A percentile compares a stretch with the other conserved stretches of the same genome.
Conservation (phyloP, 2,888 invertebrate genomes). For the Drosophila recens region DNA sequence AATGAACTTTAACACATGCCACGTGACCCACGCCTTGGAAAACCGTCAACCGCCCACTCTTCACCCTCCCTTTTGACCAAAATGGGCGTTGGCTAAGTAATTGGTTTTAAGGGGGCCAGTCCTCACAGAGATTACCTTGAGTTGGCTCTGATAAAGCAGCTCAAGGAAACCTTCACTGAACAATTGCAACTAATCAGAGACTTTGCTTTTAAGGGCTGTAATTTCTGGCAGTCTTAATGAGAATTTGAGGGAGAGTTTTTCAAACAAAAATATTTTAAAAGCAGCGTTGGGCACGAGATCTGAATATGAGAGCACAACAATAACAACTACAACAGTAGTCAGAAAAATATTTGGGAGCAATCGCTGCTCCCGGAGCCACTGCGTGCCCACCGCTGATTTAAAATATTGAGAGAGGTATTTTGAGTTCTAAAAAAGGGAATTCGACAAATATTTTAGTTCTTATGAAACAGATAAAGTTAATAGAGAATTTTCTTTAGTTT, state of each 20-base stretch:
- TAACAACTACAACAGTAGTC: too few species aligned
- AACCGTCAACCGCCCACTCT: neutral
- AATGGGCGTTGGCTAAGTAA: conserved; percentile 68
- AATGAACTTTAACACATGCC: conserved; percentile 79
- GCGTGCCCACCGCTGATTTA: too few species aligned
- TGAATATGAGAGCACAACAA: too few species aligned
- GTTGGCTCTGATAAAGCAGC: conserved; percentile 18
- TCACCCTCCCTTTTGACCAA: conserved; percentile 6
- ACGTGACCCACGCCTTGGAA: conserved; percentile 1
- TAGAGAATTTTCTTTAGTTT: neutral
- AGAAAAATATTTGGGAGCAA: too few species aligned
- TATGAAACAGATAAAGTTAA: neutral
- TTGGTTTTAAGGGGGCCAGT: conserved; percentile 50
- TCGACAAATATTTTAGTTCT: neutral
- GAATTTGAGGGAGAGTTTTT: neutral
- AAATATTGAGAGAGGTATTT: neutral
- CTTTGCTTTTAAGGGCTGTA: neutral
- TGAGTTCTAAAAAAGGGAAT: neutral
- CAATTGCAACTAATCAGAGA: conserved; percentile 18
- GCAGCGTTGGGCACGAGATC: too few species aligned
- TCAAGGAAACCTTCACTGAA: conserved; percentile 5
- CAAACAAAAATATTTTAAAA: neutral
- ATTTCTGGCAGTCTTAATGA: conserved; percentile 5
- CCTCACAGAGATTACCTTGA: conserved; percentile 50
- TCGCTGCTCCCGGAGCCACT: too few species aligned